phyloP scores from a whole-genome alignment of 2,113 vertebrate genomes.

The Strix uralensis region DNA sequence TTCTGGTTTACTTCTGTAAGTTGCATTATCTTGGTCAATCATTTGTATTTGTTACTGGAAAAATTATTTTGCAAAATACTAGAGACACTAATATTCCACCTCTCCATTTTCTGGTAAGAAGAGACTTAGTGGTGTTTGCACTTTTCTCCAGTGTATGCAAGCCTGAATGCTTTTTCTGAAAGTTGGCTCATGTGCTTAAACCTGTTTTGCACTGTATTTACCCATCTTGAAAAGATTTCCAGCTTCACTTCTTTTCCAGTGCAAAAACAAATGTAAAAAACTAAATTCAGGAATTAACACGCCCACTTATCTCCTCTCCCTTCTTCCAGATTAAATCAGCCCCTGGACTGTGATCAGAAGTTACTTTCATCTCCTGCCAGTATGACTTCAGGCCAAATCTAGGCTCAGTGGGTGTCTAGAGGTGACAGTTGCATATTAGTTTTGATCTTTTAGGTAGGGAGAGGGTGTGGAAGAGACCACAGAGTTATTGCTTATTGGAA shows the following conservation, averaged over 20 bases:
- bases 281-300: not conserved
- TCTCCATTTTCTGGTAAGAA: not conserved
- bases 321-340: slow-evolving; percentile 6
- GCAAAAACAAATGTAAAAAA: not conserved
- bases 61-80: not conserved
- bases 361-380: slow-evolving; percentile 28
- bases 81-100: not conserved
- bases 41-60: not conserved
- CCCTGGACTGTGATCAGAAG: not conserved
- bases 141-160: not conserved
- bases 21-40: not conserved
- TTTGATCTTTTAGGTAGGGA: not conserved
- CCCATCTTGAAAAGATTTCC: not conserved
- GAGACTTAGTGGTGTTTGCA: not conserved
- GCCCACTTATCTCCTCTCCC: not conserved
- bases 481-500: not conserved
- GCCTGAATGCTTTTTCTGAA: not conserved
- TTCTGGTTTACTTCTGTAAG: not conserved
- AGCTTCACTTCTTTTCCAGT: not conserved
- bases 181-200: not conserved
- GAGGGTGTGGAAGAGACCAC: not conserved
- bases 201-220: not conserved
- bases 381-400: not conserved
- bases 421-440: not conserved
- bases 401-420: not conserved